A percentile compares a stretch with the other conserved stretches of the same genome.
phyloP scores from a whole-genome alignment of 2,797 vertebrate genomes.

The Lacerta agilis region DNA sequence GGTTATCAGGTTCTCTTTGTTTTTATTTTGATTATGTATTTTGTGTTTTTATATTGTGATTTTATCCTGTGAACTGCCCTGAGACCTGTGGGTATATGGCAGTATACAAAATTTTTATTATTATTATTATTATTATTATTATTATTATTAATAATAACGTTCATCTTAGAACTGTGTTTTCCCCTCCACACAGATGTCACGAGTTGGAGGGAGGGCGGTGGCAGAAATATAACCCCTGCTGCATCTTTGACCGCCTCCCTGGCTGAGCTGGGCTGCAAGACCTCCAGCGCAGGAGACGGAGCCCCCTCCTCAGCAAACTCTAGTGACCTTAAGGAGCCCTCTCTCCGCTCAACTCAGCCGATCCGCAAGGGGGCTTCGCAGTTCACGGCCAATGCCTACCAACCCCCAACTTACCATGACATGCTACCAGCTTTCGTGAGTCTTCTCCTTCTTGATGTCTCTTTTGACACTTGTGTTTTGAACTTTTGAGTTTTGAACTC shows the following conservation, averaged over 20 bases:
- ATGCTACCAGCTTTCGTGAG: constrained; percentile 99
- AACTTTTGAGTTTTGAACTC: neutral
- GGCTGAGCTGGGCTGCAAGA: constrained; percentile 82
- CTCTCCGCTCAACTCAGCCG: constrained; percentile 91
- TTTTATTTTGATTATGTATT: too few relatives aligned
- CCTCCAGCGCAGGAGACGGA: constrained; percentile 73
- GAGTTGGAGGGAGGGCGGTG: constrained; percentile 99
- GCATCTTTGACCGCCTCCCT: constrained; percentile 80
- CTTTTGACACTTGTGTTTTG: neutral
- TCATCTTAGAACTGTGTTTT: neutral
- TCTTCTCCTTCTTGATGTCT: constrained; percentile 7
- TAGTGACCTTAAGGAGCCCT: constrained; percentile 87
- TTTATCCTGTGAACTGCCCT: too few relatives aligned
- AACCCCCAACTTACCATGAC: constrained; percentile 94
- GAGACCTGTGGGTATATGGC: too few relatives aligned
- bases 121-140: too few relatives aligned
- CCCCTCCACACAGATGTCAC: constrained; percentile 88
- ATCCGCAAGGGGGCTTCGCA: constrained; percentile 87
- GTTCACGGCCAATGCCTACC: constrained; percentile 92
- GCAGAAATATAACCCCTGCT: constrained; percentile 91
- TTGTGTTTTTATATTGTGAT: too few relatives aligned
- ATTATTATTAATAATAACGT: too few relatives aligned
- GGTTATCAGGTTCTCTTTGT: too few relatives aligned
- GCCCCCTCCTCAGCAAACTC: constrained; percentile 79
- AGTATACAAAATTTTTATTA: too few relatives aligned